These are phyloP conservation scores for Stomatorhinus walkeri DNA, from an alignment of 2,797 vertebrate species.

Conservation along the genomic window DNA sequence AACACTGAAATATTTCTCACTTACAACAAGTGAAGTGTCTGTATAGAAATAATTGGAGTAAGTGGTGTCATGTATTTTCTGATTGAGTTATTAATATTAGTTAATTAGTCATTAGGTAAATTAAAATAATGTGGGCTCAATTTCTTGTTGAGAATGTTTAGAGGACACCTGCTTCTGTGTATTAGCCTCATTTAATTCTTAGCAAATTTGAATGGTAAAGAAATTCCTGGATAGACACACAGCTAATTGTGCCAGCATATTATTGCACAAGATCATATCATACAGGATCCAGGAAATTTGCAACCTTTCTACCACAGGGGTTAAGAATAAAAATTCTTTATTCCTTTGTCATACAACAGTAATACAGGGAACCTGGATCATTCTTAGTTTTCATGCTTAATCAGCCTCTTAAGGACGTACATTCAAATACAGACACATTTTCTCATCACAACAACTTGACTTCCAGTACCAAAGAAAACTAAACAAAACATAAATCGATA, in stretches of 20 bases:
- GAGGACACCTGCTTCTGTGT: neutral
- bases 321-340: neutral
- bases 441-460: neutral
- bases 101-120: neutral
- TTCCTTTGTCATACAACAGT: neutral
- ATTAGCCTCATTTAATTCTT: neutral
- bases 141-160: neutral
- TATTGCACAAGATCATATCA: neutral
- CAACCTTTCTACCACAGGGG: neutral
- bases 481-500: neutral
- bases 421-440: neutral
- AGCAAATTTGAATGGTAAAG: neutral
- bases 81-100: neutral
- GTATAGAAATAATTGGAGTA: neutral
- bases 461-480: neutral
- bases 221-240: neutral
- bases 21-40: neutral
- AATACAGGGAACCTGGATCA: neutral
- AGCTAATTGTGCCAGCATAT: neutral
- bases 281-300: neutral
- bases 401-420: neutral
- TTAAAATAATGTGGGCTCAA: neutral
- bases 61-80: neutral
- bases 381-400: neutral
- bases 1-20: neutral